Evolutionary conservation across 2,888 invertebrate genomes (phyloP).

Genomic region (Anodontia alba): DNA sequence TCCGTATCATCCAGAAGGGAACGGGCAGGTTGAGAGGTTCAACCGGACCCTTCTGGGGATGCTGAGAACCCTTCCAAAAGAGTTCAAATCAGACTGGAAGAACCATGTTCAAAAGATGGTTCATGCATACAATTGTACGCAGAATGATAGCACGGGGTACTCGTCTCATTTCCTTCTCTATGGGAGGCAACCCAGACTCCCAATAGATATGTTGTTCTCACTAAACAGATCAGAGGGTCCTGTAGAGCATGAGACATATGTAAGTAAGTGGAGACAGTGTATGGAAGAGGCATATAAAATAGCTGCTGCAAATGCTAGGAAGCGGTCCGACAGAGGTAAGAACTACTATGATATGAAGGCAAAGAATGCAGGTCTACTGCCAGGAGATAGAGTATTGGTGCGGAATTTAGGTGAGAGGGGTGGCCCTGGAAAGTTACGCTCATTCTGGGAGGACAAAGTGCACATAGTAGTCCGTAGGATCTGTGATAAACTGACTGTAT

Average conservation of each 20-base stretch:
- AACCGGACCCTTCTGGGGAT: conserved; percentile 34
- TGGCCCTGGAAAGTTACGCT: conserved; percentile 17
- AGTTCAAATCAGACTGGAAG: conserved; percentile 36
- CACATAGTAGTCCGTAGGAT: conserved; percentile 2
- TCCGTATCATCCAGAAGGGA: conserved; percentile 40
- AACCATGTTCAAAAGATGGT: conserved; percentile 26
- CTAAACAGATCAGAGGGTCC: background rate
- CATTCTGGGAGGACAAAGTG: conserved; percentile 21
- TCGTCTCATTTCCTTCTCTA: conserved; percentile 26
- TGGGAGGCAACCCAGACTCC: conserved; percentile 21
- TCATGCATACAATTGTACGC: conserved; percentile 39
- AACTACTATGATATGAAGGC: background rate
- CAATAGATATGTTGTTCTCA: conserved; percentile 32
- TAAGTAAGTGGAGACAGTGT: conserved; percentile 13
- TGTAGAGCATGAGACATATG: background rate
- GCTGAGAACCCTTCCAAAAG: conserved; percentile 29
- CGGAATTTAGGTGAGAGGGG: conserved; percentile 3
- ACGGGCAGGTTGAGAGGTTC: conserved; percentile 20
- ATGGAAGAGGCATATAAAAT: conserved; percentile 26
- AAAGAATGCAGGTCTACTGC: background rate
- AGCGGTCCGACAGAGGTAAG: background rate
- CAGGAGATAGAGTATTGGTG: conserved; percentile 26
- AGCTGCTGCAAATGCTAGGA: conserved; percentile 3
- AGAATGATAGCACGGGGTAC: conserved; percentile 24
- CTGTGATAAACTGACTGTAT: conserved; percentile 3